Base-by-base conservation (phyloP, 2,888 invertebrate species). In the Caenorhabditis macrosperma region DNA sequence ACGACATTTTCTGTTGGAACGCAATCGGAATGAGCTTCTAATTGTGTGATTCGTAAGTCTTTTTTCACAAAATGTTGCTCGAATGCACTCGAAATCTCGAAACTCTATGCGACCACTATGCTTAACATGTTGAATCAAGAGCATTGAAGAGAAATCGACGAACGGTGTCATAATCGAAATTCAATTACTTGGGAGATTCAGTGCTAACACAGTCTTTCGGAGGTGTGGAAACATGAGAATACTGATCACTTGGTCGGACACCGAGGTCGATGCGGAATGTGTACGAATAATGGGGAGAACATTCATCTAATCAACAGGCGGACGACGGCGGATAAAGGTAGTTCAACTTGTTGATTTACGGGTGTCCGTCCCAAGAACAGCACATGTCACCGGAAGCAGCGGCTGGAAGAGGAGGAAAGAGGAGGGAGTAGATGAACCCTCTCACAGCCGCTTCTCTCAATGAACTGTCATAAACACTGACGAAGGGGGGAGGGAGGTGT, bases 271-370 rank as follows among this genome's bases (percentile, higher is more conserved):
- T n/a, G n/a, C 26, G 17, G 28, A 69, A 50, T 61, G 44, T 60
- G 50, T 59, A 50, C 55, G 20, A 26, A 52, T 24, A 55, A 44
- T 54, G 30, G 61, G 41, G 61, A 61, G 60, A 63, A 41, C 55
- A 71, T 71, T 63, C 61, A 63, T 71, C 71, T 71, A 71, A 71
- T 71, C 71, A 63, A 63, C 69, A 54, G 60, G 52, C 63, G 71
- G 55, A 46, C 33, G 54, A 54, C 24, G 6, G 9, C 12, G 54
- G 54, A 72, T 55, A 72, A 72, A 57, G 64, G 72, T 64, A 72
- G 64, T 72, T 64, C 55, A 72, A 72, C 72, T 72, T 72, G 72
- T 72, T 72, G 72, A 72, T 72, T 72, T 72, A 72, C 61, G 64
- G 52, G n/a, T 28, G 35, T 46, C 10, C 28, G 24, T 52, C 50